Base-by-base conservation (phyloP, 2,113 vertebrate genomes). In the Myrmecobius fasciatus region DNA sequence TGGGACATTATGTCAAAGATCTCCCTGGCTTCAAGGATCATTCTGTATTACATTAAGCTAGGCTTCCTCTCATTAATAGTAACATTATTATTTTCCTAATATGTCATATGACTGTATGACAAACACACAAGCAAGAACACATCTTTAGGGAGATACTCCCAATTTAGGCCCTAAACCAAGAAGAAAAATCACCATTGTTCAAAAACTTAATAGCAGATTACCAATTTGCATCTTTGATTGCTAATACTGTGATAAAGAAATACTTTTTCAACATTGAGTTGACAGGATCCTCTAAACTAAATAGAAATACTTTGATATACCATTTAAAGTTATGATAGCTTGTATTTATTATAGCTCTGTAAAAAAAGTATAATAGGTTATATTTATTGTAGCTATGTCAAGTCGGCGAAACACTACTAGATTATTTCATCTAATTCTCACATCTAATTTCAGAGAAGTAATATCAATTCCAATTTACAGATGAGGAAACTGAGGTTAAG, bases 161-260 rank as follows among this genome's bases (percentile, higher is more conserved):
- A n/a, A 91, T 95, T n/a, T 43, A 83, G 43, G 36, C 25, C 5
- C 7, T 8, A 0, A 95, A 24, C 14, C 20, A 83, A 83, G 67
- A 83, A 83, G 17, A 83, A 83, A 83, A 92, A 92, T 67, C 52
- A 75, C 31, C 92, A 89, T 22, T 20, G 48, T n/a, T 94, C 93
- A 92, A 91, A 95, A 93, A 89, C 0, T 12, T 89, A 53, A 51
- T 49, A 75, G 46, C 31, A 91, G 90, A 91, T 24, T 25, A 43
- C 12, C 2, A 92, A n/a, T 47, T n/a, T 95, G 47, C 48, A 2
- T 88, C 75, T 53, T 53, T 94, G 89, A 51, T 52, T 60, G 28
- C n/a, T 56, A 52, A 14, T 47, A 28, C 56, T 94, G 92, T 89
- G 10, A 89, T 36, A 47, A 75, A 93, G 22, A 52, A 51, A 52